These are phyloP conservation scores for Acropora tenuis DNA, from an alignment of 64 coral and sea anemone genomes.

Conservation along the genomic window DNA sequence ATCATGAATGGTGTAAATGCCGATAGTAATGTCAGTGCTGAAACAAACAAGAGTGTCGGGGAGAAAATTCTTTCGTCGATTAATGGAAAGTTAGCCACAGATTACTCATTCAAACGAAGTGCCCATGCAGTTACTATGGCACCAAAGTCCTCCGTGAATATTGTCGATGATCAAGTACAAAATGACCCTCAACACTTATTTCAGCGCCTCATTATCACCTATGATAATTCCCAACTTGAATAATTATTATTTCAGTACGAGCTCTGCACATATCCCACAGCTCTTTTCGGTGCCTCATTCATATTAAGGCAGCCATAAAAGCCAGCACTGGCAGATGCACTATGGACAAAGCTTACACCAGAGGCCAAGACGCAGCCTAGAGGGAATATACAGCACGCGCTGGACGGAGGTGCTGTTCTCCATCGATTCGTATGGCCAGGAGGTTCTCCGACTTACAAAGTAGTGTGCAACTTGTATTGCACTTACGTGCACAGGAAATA, in stretches of 20 bases:
- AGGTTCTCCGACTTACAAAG: background rate
- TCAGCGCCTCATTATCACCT: background rate
- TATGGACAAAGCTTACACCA: too few species aligned
- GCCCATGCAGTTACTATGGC: background rate
- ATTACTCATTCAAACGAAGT: background rate
- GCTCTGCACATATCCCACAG: background rate
- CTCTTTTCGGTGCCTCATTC: background rate
- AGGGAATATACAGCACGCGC: background rate
- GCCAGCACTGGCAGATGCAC: too few species aligned
- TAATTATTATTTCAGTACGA: slow-evolving; percentile 1
- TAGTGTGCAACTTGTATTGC: background rate
- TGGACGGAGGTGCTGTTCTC: background rate
- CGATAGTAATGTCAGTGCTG: too few species aligned
- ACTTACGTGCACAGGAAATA: background rate
- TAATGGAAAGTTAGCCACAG: background rate
- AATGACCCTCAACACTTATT: background rate
- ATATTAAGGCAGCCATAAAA: background rate
- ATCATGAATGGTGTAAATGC: too few species aligned
- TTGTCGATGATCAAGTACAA: background rate
- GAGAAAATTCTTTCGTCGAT: background rate
- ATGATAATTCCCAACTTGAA: background rate
- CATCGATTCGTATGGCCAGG: background rate
- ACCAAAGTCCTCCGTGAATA: background rate
- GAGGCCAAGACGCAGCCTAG: background rate
- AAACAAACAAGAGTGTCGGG: too few species aligned